Conservation (phyloP, 2,113 vertebrate species). For the Sander lucioperca region DNA sequence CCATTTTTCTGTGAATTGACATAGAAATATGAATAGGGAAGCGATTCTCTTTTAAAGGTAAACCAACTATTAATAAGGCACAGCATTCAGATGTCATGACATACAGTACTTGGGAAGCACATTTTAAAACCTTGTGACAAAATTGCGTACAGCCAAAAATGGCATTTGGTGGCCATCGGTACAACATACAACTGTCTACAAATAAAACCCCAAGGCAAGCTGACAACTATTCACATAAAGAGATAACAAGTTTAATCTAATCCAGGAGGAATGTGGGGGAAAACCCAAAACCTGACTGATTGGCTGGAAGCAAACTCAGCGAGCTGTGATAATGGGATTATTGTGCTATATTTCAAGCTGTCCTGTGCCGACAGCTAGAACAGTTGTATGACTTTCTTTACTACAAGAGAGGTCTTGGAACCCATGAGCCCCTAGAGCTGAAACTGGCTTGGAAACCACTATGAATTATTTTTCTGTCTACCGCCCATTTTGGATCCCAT, state of each 20-base stretch:
- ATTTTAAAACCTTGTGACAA: conserved; percentile 4
- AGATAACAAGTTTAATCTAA: conserved; percentile 56
- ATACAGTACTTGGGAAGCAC: not conserved
- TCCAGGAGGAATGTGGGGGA: conserved; percentile 53
- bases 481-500: conserved; percentile 34
- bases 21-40: not conserved
- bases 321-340: conserved; percentile 64
- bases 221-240: conserved; percentile 40
- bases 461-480: conserved; percentile 42
- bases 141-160: conserved; percentile 2
- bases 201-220: conserved; percentile 18
- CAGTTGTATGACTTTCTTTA: conserved; percentile 48
- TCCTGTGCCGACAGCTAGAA: conserved; percentile 44
- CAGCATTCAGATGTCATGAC: not conserved
- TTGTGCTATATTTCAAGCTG: conserved; percentile 59
- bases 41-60: not conserved
- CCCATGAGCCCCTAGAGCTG: conserved; percentile 6
- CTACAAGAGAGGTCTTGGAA: conserved; percentile 31
- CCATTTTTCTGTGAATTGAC: conserved; percentile 29
- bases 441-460: conserved; percentile 5
- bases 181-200: not conserved
- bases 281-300: conserved; percentile 42
- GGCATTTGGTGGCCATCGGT: not conserved
- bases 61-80: not conserved
- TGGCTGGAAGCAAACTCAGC: conserved; percentile 49